Evolutionary conservation across 2,113 vertebrate species (phyloP), one percentile per base, ranked within the genome.

Genomic region (Zosterops pallidus): DNA sequence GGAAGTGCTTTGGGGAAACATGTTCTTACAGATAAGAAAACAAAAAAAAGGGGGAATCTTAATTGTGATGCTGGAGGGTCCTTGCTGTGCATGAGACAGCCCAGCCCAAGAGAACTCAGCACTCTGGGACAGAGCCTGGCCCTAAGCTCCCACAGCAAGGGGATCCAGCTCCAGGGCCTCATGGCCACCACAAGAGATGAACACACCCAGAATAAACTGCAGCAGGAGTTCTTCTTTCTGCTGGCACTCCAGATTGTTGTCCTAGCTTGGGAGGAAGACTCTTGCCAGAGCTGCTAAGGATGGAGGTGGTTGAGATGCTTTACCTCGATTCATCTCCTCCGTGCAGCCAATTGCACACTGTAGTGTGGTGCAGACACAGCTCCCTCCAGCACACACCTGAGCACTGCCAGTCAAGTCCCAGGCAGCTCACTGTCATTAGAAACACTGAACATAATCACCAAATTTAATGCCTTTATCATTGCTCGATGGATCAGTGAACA

Each of bases 391-490:
- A 94, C 37, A 28, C 87, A 96, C 95, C 97, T 95, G 91, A 93
- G 71, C 94, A 89, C 82, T 91, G 94, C 55, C 85, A 95, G 90
- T 31, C 92, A 68, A 96, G 80, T 88, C 84, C 84, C 92, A 93
- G 70, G 77, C 95, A 96, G 91, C 88, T 96, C 86, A 17, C 92
- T 86, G 89, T 96, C 97, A 95, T 97, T 96, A 97, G 92, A 95
- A 97, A 94, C 92, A 86, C 86, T 83, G 94, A 94, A 89, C 87
- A 95, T 97, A 97, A 98, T 97, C 96, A 95, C 93, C 87, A 96
- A 97, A 97, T 97, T 96, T 97, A 98, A 97, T 97, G 95, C 96
- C 92, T 97, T 97, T 97, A 97, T 97, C 96, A 95, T 91, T 86
- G 92, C 90, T 97, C 75, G 96, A 96, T 97, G 94, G 95, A 97